Percentiles rank a stretch among this genome's conserved stretches.
These are phyloP conservation scores for Heliconius himera DNA, from an alignment of 1,140 invertebrate genomes.

Conservation along the genomic window DNA sequence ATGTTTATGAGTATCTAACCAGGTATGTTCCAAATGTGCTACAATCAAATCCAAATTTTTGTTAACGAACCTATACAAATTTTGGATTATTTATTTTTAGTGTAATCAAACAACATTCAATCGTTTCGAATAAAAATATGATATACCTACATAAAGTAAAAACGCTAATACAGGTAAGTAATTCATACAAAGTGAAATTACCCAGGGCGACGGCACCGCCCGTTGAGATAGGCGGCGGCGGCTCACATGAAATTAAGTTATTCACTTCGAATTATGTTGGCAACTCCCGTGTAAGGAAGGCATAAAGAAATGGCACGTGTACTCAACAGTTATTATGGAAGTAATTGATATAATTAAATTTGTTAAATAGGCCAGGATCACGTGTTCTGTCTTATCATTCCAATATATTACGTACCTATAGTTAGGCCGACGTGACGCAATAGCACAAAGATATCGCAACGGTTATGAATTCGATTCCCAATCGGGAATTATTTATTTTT, in stretches of 20 bases:
- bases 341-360: neutral
- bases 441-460: too few relatives aligned
- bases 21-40: too few relatives aligned
- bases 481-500: too few relatives aligned
- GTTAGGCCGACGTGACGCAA: too few relatives aligned
- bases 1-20: too few relatives aligned
- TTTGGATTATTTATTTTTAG: slow-evolving; percentile 4
- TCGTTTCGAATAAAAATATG: neutral
- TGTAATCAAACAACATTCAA: slow-evolving; percentile 11
- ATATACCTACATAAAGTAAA: neutral
- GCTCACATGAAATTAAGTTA: slow-evolving; percentile 26
- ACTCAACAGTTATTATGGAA: neutral
- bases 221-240: slow-evolving; percentile 16
- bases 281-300: neutral
- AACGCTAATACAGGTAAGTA: slow-evolving; percentile 26
- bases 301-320: slow-evolving; percentile 15
- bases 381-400: neutral
- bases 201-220: slow-evolving; percentile 24
- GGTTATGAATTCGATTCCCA: too few relatives aligned
- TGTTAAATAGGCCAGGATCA: neutral
- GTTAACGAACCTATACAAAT: neutral
- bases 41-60: neutral
- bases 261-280: slow-evolving; percentile 1
- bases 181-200: slow-evolving; percentile 18
- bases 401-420: neutral